Conservation (phyloP, 2,888 invertebrate species). For the Alviniconcha strummeri region DNA sequence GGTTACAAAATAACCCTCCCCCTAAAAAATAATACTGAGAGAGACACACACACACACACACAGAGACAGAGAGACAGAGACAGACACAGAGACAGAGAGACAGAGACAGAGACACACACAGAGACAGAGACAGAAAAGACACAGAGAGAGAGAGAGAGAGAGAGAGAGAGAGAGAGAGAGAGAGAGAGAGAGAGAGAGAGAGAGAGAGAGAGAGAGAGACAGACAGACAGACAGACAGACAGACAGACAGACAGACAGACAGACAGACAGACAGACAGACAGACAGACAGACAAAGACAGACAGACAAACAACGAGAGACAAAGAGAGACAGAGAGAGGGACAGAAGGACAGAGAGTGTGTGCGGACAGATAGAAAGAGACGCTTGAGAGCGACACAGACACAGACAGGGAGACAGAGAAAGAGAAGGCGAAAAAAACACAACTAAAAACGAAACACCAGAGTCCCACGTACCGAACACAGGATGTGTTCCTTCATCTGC, state of each 20-base stretch:
- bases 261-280: background rate
- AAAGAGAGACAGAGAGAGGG: no score
- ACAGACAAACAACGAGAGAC: background rate
- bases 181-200: background rate
- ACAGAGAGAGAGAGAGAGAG: background rate
- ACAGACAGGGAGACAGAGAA: no score
- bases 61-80: background rate
- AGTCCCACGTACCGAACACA: slow-evolving; percentile 61
- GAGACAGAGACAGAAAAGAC: no score
- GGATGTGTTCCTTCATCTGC: slow-evolving; percentile 69
- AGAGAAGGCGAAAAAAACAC: background rate
- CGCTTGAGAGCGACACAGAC: no score
- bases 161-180: background rate
- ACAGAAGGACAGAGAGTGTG: no score
- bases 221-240: background rate
- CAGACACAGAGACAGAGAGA: background rate
- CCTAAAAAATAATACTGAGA: no score
- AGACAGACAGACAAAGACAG: background rate
- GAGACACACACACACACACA: background rate
- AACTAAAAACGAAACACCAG: background rate
- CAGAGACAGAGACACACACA: background rate
- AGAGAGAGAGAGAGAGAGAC: background rate
- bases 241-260: background rate
- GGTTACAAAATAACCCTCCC: no score
- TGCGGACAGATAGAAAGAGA: no score